Conservation (phyloP, 2,113 vertebrate species). For the Thunnus maccoyii region DNA sequence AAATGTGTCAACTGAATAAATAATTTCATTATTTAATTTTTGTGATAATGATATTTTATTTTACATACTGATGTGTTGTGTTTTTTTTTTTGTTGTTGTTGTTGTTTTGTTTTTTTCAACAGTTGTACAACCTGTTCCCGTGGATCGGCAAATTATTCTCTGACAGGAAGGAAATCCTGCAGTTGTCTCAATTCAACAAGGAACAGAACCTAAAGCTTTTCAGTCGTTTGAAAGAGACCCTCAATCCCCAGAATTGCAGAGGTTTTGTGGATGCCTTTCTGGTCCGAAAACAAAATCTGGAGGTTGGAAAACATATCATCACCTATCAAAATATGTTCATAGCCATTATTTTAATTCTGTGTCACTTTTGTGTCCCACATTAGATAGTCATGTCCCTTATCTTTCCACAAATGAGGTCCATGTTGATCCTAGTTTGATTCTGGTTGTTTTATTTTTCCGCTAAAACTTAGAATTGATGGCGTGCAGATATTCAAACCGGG, state of each 20-base stretch:
- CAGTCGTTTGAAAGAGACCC: slow-evolving; percentile 44
- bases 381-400: too few species aligned
- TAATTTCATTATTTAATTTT: too few species aligned
- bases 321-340: too few species aligned
- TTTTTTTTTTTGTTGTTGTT: too few species aligned
- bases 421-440: too few species aligned
- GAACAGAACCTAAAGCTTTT: slow-evolving; percentile 23
- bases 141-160: slow-evolving; percentile 1
- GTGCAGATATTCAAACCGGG: too few species aligned
- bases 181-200: accelerated
- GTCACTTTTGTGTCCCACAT: too few species aligned
- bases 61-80: not conserved
- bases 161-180: not conserved
- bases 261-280: slow-evolving; percentile 64
- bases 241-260: slow-evolving; percentile 64
- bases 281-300: slow-evolving; percentile 18
- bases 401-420: not conserved
- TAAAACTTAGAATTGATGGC: too few species aligned
- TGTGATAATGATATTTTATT: not conserved
- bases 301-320: slow-evolving; percentile 44
- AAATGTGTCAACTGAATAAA: too few species aligned
- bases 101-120: not conserved
- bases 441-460: too few species aligned
- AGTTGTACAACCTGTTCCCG: slow-evolving; percentile 66
- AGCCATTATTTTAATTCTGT: too few species aligned